Evolutionary conservation across 2,888 invertebrate species (phyloP).

Genomic region (Drosophila barbarae): DNA sequence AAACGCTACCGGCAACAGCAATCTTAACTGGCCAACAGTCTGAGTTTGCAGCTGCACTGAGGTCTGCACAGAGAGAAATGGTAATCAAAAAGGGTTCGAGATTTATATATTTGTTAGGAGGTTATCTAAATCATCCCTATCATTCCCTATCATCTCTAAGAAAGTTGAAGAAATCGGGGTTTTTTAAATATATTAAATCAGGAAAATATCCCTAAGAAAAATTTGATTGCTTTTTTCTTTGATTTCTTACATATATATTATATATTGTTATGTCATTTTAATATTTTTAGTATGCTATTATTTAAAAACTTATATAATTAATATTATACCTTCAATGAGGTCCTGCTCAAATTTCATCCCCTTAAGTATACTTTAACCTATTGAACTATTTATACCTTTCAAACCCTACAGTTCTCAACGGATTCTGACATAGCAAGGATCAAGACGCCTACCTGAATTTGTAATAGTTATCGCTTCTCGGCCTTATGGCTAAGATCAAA

Average conservation of each 20-base stretch:
- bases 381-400: no score
- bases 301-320: no score
- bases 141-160: no score
- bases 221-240: no score
- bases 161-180: not conserved
- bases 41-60: constrained; percentile 51
- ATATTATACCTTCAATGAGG: not conserved
- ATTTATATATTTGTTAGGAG: no score
- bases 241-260: no score
- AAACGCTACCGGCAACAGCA: constrained; percentile 70
- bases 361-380: not conserved
- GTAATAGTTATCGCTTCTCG: not conserved
- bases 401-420: not conserved
- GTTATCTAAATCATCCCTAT: no score
- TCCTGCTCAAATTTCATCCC: not conserved
- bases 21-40: constrained; percentile 42
- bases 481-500: constrained; percentile 41
- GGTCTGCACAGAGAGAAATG: constrained; percentile 4
- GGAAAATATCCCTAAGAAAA: no score
- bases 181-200: not conserved
- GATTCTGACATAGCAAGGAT: not conserved
- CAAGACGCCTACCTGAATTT: not conserved
- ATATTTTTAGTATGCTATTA: no score
- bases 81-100: not conserved
- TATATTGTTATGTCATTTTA: no score